phyloP scores from a whole-genome alignment of 2,797 vertebrate genomes.

The Halcyon smyrnensis region DNA sequence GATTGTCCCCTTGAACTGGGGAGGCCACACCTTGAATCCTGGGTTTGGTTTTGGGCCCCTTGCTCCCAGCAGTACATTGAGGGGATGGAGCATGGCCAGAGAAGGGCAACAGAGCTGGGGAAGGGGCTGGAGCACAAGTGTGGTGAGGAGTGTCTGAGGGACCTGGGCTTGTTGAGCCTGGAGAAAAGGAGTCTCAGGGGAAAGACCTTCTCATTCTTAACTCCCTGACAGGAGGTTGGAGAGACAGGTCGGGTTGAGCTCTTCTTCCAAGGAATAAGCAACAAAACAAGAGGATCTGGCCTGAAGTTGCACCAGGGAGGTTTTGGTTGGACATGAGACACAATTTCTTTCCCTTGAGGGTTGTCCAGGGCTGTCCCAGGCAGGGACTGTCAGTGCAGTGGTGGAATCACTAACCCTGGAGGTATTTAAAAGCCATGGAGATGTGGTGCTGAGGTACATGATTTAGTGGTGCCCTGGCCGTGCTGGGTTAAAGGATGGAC shows the following conservation, averaged over 20 bases:
- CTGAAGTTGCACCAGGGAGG: neutral
- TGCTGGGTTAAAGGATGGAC: neutral
- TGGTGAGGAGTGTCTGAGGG: neutral
- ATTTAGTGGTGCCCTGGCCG: neutral
- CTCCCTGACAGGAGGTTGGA: no score
- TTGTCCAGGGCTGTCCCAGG: neutral
- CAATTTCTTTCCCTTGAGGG: neutral
- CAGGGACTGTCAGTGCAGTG: neutral
- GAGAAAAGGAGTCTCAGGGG: neutral
- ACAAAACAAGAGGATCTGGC: neutral
- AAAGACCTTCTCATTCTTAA: neutral
- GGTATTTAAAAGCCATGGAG: neutral
- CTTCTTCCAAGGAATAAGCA: neutral
- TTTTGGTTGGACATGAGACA: neutral
- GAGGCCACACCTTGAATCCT: neutral
- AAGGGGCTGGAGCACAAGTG: neutral
- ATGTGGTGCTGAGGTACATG: neutral
- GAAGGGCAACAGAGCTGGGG: neutral
- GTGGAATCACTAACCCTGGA: neutral
- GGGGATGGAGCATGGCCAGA: neutral
- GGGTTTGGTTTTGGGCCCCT: neutral
- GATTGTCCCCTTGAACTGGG: neutral
- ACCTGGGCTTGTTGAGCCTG: neutral
- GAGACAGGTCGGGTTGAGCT: no score
- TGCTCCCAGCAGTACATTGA: neutral